These are phyloP conservation scores for Archegozetes longisetosus DNA, from an alignment of 1,140 invertebrate species.

Conservation along the genomic window DNA sequence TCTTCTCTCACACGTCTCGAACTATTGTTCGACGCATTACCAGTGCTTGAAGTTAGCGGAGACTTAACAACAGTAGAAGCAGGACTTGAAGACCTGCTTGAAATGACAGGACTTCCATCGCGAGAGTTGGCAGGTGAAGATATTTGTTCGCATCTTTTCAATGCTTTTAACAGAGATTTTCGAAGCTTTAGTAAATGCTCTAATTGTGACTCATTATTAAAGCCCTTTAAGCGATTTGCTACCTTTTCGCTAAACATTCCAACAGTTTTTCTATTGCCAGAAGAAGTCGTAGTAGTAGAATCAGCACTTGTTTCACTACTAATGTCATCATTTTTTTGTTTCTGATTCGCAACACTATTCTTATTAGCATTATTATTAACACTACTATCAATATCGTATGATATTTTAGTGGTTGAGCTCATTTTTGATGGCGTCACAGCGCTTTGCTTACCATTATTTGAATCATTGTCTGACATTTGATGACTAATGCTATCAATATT, in stretches of 20 bases:
- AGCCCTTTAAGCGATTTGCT: neutral
- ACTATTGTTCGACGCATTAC: neutral
- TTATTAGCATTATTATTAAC: neutral
- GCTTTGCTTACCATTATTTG: neutral
- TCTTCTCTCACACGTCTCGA: neutral
- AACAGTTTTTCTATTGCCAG: neutral
- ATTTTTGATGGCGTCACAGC: neutral
- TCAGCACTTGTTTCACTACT: no score
- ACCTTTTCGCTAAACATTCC: neutral
- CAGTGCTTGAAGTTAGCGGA: neutral
- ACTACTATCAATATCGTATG: constrained; percentile 5
- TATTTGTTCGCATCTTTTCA: constrained; percentile 24
- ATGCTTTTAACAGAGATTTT: constrained; percentile 27
- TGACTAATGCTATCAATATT: constrained; percentile 1
- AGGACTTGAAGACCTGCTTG: constrained; percentile 2
- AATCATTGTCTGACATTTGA: constrained; percentile 8
- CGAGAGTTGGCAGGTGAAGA: constrained; percentile 1
- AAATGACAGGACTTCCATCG: constrained; percentile 3
- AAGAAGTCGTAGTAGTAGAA: no score
- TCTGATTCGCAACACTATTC: neutral
- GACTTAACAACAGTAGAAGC: constrained; percentile 1
- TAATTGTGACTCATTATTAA: constrained; percentile 22
- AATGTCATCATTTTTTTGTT: constrained; percentile 1
- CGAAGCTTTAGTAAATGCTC: constrained; percentile 28
- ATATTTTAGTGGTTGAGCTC: no score